Conservation (phyloP, 2,888 invertebrate genomes). For the Erannis defoliaria region DNA sequence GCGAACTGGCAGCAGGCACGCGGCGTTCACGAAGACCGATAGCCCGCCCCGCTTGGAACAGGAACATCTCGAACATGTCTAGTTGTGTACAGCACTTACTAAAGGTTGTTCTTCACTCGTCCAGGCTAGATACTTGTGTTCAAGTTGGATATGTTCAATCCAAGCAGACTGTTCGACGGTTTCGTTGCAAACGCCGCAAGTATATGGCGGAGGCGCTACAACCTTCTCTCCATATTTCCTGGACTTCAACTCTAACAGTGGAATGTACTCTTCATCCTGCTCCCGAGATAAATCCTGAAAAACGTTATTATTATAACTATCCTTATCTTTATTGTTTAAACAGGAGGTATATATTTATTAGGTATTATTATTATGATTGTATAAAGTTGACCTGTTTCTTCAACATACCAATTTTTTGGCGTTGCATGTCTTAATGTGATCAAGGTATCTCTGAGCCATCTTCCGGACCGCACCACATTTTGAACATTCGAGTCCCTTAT, state of each 20-base stretch:
- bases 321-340: no score
- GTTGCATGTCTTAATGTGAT: constrained; percentile 54
- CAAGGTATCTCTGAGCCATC: constrained; percentile 53
- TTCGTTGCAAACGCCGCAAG: constrained; percentile 57
- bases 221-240: constrained; percentile 3
- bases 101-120: constrained; percentile 57
- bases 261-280: neutral
- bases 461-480: constrained; percentile 57
- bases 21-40: no score
- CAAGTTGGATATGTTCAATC: constrained; percentile 57
- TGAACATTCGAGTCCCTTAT: constrained; percentile 50
- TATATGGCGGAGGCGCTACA: constrained; percentile 23
- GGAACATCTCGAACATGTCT: neutral
- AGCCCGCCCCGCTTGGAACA: no score
- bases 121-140: constrained; percentile 70
- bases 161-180: constrained; percentile 48
- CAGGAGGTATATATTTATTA: no score
- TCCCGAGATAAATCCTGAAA: neutral
- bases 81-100: constrained; percentile 66
- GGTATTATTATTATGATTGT: no score
- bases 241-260: neutral
- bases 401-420: constrained; percentile 20
- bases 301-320: no score
- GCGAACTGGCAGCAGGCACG: no score
- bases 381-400: neutral